Conservation (phyloP, 2,113 vertebrate genomes). For the Dipodomys ordii region DNA sequence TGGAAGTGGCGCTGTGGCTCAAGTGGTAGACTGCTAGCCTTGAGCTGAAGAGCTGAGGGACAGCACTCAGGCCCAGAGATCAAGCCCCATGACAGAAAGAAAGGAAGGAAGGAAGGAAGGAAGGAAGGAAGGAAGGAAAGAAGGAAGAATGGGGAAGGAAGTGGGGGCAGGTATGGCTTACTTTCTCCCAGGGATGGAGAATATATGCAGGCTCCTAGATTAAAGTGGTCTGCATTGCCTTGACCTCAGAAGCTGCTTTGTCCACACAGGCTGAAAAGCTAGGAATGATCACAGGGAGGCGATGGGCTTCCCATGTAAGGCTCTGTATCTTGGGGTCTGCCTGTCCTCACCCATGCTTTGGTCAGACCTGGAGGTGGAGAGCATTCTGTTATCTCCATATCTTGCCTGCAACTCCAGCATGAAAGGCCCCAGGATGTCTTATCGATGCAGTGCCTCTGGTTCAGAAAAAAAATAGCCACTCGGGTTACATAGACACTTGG, state of each 20-base stretch:
- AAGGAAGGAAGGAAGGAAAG: too few relatives aligned
- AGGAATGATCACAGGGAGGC: not conserved
- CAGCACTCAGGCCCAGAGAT: too few relatives aligned
- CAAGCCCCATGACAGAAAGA: too few relatives aligned
- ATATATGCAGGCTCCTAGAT: accelerated
- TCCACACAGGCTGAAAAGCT: not conserved
- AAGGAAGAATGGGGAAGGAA: too few relatives aligned
- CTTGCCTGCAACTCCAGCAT: not conserved
- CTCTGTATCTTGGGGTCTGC: not conserved
- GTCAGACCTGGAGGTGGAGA: not conserved
- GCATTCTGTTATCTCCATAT: not conserved
- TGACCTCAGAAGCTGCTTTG: not conserved
- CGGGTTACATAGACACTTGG: not conserved
- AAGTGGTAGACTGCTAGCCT: too few relatives aligned
- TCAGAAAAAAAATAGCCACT: not conserved
- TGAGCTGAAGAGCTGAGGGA: too few relatives aligned
- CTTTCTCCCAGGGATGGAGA: not conserved
- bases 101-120: too few relatives aligned
- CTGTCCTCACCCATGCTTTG: accelerated
- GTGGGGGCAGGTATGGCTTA: not conserved
- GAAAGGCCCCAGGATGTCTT: not conserved
- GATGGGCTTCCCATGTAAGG: not conserved
- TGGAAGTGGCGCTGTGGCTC: too few relatives aligned
- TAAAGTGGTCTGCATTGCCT: not conserved
- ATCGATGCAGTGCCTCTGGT: not conserved